phyloP scores from a whole-genome alignment of 35 echinoderm and acorn worm species.

The Hemicentrotus pulcherrimus region DNA sequence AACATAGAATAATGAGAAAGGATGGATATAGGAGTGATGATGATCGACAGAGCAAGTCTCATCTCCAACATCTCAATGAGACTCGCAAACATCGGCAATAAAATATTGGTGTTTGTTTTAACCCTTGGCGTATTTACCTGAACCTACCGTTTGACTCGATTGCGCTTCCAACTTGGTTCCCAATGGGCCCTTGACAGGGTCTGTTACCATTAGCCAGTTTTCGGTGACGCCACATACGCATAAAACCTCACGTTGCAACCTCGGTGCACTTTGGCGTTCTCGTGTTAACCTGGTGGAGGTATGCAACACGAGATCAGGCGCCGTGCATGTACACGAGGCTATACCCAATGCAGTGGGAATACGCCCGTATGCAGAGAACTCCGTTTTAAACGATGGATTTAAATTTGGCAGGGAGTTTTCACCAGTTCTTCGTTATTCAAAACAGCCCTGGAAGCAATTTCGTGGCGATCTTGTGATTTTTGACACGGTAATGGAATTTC shows the following conservation, averaged over 20 bases:
- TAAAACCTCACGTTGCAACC: neutral
- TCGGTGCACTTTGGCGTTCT: neutral
- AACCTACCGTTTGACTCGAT: conserved; percentile 9
- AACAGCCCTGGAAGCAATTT: neutral
- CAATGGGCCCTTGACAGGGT: neutral
- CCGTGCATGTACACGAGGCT: neutral
- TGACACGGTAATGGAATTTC: neutral
- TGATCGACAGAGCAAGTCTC: conserved; percentile 19
- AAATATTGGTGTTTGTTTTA: conserved; percentile 31
- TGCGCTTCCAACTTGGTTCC: neutral
- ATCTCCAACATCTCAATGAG: neutral
- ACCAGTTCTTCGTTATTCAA: neutral
- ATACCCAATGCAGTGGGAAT: neutral
- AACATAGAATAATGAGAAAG: neutral
- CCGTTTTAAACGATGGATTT: neutral
- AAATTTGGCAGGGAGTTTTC: neutral
- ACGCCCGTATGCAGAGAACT: neutral
- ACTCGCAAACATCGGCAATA: conserved; percentile 23
- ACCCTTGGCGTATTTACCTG: conserved; percentile 38
- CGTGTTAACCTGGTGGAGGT: neutral
- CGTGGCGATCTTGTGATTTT: neutral
- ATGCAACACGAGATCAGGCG: neutral
- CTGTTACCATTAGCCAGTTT: neutral
- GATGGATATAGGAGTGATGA: neutral
- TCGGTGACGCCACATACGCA: neutral